Conservation (phyloP, 2,113 vertebrate species). For the Lophura nycthemera region DNA sequence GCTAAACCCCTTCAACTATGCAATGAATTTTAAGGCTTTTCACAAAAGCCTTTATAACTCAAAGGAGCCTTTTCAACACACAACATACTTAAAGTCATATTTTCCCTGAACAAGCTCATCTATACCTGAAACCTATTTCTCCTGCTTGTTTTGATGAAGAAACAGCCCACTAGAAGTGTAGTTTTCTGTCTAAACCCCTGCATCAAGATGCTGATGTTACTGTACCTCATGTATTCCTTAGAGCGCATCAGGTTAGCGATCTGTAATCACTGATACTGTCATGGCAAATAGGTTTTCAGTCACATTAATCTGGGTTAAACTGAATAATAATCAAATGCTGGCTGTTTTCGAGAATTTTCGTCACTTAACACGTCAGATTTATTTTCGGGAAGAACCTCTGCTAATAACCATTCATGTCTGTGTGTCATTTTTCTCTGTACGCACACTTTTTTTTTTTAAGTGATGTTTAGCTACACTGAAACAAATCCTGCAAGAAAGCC, state of each 20-base stretch:
- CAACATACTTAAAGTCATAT: constrained; percentile 86
- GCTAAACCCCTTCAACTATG: constrained; percentile 96
- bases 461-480: constrained; percentile 44
- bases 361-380: constrained; percentile 12
- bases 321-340: constrained; percentile 37
- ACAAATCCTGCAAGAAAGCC: constrained; percentile 71
- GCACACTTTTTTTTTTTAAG: constrained; percentile 17
- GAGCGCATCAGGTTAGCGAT: background rate
- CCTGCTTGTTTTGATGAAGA: constrained; percentile 57
- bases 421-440: constrained; percentile 37
- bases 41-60: constrained; percentile 85
- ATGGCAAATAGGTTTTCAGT: background rate
- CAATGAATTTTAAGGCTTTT: constrained; percentile 91
- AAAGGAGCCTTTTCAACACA: constrained; percentile 84
- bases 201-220: background rate
- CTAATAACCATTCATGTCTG: constrained; percentile 25
- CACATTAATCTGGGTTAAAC: constrained; percentile 27
- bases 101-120: constrained; percentile 86
- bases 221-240: background rate
- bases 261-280: background rate
- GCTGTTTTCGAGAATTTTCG: constrained; percentile 14
- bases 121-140: constrained; percentile 48
- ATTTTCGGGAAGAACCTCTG: constrained; percentile 35
- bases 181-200: background rate
- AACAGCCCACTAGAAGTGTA: background rate